Percentiles rank a stretch among this genome's conserved stretches.
These are phyloP conservation scores for Archips crataeganus DNA, from an alignment of 2,888 invertebrate genomes.

Conservation along the genomic window DNA sequence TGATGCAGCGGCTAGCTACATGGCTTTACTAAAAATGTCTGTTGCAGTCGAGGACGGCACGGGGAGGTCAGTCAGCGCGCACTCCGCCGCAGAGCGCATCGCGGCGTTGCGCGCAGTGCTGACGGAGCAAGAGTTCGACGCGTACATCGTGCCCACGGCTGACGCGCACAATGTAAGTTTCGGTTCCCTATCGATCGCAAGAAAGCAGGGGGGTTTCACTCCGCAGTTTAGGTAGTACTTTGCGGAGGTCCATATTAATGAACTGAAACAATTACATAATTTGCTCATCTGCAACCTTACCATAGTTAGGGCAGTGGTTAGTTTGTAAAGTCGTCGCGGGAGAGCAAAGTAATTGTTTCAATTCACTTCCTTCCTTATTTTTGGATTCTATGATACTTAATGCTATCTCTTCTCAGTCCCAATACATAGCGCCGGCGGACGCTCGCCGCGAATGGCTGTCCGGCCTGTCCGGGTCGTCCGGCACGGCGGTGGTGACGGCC, in stretches of 20 bases:
- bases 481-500: slow-evolving; percentile 93
- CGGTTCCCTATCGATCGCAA: too few species aligned
- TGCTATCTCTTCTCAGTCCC: slow-evolving; percentile 86
- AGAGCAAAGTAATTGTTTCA: too few species aligned
- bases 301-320: too few species aligned
- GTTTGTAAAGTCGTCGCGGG: too few species aligned
- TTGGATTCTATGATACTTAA: too few species aligned
- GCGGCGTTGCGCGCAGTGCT: slow-evolving; percentile 59
- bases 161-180: slow-evolving; percentile 92
- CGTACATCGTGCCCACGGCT: slow-evolving; percentile 93
- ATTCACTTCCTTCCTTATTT: too few species aligned
- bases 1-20: too few species aligned
- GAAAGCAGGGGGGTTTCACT: too few species aligned
- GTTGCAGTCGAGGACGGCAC: slow-evolving; percentile 50
- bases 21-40: background rate
- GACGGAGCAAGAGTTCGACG: slow-evolving; percentile 81
- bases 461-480: slow-evolving; percentile 96
- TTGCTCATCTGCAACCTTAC: too few species aligned
- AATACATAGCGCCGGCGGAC: slow-evolving; percentile 95
- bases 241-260: too few species aligned
- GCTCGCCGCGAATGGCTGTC: slow-evolving; percentile 93
- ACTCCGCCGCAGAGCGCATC: slow-evolving; percentile 57
- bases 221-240: too few species aligned
- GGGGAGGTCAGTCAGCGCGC: slow-evolving; percentile 46
- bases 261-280: too few species aligned